Evolutionary conservation across 2,113 vertebrate genomes (phyloP).

Genomic region (Hippolais icterina): DNA sequence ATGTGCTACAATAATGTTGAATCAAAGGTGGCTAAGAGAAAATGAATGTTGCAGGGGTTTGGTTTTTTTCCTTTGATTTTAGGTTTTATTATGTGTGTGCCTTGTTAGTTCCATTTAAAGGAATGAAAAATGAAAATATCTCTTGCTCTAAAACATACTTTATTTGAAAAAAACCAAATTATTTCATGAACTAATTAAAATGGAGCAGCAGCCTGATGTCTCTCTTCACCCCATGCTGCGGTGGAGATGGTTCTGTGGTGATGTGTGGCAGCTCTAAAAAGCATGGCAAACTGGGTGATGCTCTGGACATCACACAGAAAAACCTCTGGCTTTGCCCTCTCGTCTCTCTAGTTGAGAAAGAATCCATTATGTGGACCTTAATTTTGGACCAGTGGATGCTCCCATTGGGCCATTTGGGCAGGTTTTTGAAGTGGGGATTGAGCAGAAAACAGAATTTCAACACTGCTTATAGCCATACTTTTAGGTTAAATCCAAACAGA

Average conservation of each 20-base stretch:
- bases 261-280: neutral
- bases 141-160: neutral
- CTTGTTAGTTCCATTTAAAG: neutral
- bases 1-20: neutral
- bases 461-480: neutral
- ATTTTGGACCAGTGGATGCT: neutral
- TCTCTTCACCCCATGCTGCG: neutral
- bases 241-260: accelerated
- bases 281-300: neutral
- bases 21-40: neutral
- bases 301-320: neutral
- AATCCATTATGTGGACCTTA: neutral
- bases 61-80: neutral
- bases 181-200: neutral
- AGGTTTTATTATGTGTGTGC: neutral
- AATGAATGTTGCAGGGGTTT: neutral
- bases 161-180: neutral
- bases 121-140: neutral
- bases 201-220: neutral
- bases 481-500: neutral
- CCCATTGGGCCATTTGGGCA: accelerated
- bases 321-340: neutral
- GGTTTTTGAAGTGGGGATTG: neutral
- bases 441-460: neutral
- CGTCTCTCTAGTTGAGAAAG: neutral